A percentile compares a stretch with the other conserved stretches of the same genome.
Conservation (phyloP, 2,888 invertebrate species). For the Polydrusus tereticollis region DNA sequence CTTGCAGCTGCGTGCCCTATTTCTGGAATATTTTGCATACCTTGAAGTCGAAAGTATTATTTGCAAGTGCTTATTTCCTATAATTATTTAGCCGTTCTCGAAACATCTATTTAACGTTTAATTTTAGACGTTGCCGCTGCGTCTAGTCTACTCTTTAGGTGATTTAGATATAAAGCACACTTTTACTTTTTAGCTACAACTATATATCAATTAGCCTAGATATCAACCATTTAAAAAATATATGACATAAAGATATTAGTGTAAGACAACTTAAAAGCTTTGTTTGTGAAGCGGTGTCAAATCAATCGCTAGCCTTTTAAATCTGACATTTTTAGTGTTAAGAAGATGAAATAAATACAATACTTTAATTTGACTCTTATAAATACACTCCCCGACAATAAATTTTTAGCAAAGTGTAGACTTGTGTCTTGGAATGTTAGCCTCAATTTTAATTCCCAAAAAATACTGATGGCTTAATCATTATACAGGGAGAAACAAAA, state of each 20-base stretch:
- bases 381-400: no score
- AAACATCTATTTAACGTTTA: constrained; percentile 10
- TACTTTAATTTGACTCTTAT: no score
- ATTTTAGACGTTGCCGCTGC: constrained; percentile 2
- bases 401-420: no score
- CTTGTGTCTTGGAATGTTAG: no score
- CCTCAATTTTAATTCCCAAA: no score
- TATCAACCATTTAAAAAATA: not conserved
- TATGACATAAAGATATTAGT: not conserved
- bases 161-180: not conserved
- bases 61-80: not conserved
- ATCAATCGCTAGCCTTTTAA: not conserved
- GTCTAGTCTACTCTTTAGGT: not conserved
- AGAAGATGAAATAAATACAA: no score
- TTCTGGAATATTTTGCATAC: not conserved
- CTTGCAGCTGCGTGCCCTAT: constrained; percentile 25
- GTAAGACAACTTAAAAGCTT: not conserved
- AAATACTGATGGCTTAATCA: no score
- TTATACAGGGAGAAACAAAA: no score
- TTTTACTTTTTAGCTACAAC: constrained; percentile 14
- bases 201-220: constrained; percentile 14
- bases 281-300: not conserved
- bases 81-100: constrained; percentile 13
- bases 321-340: no score
- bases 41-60: not conserved